These are phyloP conservation scores for Lacerta viridis DNA, from an alignment of 2,797 vertebrate genomes.

Conservation along the genomic window DNA sequence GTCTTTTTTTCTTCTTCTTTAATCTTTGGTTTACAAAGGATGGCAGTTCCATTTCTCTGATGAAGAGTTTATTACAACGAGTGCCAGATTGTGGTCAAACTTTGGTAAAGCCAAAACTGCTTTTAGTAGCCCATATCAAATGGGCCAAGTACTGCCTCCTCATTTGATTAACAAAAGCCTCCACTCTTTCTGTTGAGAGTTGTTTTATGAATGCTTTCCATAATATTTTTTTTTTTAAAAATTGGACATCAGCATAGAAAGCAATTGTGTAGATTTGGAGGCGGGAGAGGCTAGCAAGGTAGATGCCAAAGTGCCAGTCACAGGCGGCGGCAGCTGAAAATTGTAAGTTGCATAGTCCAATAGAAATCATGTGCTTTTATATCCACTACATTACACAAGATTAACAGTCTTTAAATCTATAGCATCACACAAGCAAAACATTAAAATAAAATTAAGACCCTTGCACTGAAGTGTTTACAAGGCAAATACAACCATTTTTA, in stretches of 20 bases:
- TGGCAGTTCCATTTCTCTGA: constrained; percentile 78
- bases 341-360: constrained; percentile 91
- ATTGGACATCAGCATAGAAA: constrained; percentile 55
- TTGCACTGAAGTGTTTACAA: constrained; percentile 86
- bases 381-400: constrained; percentile 81
- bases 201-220: constrained; percentile 67
- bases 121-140: constrained; percentile 28
- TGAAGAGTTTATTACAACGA: constrained; percentile 64
- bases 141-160: constrained; percentile 60
- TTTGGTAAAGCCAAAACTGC: constrained; percentile 57
- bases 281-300: constrained; percentile 66
- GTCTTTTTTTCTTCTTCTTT: constrained; percentile 74
- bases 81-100: constrained; percentile 59
- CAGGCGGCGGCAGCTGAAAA: constrained; percentile 73
- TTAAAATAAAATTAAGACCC: constrained; percentile 83
- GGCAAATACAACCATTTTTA: constrained; percentile 85
- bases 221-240: constrained; percentile 37
- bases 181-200: constrained; percentile 53
- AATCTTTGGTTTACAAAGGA: constrained; percentile 91
- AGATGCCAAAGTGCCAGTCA: constrained; percentile 72
- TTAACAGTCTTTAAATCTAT: constrained; percentile 80
- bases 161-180: constrained; percentile 47
- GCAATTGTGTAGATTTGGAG: constrained; percentile 46
- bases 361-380: constrained; percentile 84
- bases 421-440: constrained; percentile 78